Conservation (phyloP, 2,888 invertebrate species). For the Ormyrus nitidulus region DNA sequence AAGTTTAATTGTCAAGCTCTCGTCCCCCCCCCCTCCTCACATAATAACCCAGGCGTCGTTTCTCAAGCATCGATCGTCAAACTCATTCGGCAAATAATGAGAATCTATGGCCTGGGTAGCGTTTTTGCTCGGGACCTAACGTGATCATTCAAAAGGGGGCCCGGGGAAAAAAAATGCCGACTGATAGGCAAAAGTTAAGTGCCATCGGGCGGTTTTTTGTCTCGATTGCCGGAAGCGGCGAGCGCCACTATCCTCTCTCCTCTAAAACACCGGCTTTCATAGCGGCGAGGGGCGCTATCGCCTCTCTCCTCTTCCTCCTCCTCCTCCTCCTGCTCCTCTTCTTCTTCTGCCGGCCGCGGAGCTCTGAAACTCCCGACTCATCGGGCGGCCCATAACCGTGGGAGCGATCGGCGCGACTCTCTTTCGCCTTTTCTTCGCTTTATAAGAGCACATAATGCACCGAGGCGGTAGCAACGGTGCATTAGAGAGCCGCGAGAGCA, state of each 20-base stretch:
- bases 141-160: too few relatives aligned
- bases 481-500: not conserved
- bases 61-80: not conserved
- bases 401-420: conserved; percentile 32
- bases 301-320: too few relatives aligned
- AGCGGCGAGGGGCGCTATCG: not conserved
- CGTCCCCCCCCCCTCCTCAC: too few relatives aligned
- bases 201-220: not conserved
- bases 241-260: not conserved
- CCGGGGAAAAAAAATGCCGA: too few relatives aligned
- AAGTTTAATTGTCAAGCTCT: too few relatives aligned
- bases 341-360: not conserved
- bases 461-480: not conserved
- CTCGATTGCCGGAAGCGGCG: conserved; percentile 3
- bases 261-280: not conserved
- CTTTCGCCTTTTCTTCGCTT: not conserved
- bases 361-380: conserved; percentile 29
- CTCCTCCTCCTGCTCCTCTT: not conserved
- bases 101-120: not conserved
- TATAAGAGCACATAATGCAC: conserved; percentile 12
- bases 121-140: not conserved
- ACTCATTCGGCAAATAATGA: not conserved
- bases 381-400: conserved; percentile 45
- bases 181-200: too few relatives aligned
- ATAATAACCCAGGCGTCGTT: too few relatives aligned